Conservation (phyloP, 2,888 invertebrate species). For the Hyppa rectilinea region DNA sequence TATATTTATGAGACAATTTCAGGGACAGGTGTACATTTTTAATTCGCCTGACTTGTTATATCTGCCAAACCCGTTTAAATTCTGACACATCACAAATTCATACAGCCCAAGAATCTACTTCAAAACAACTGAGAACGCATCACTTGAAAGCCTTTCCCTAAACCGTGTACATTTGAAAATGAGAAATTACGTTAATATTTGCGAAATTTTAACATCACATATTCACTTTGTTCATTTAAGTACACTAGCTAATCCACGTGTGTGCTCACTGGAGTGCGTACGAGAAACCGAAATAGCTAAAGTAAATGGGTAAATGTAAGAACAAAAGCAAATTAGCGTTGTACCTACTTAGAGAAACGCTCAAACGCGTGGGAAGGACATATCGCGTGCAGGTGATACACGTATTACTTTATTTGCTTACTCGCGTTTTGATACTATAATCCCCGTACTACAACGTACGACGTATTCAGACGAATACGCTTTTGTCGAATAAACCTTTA, state of each 20-base stretch:
- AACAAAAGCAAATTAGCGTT: slow-evolving; percentile 87
- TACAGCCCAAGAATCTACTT: slow-evolving; percentile 44
- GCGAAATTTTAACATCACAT: slow-evolving; percentile 68
- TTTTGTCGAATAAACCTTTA: slow-evolving; percentile 81
- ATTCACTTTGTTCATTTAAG: slow-evolving; percentile 67
- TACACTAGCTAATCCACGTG: slow-evolving; percentile 70
- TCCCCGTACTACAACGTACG: slow-evolving; percentile 75
- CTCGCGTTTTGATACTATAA: slow-evolving; percentile 68
- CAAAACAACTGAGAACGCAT: slow-evolving; percentile 48
- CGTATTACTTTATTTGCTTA: slow-evolving; percentile 81
- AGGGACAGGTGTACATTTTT: not conserved
- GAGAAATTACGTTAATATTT: slow-evolving; percentile 63
- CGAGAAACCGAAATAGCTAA: slow-evolving; percentile 78
- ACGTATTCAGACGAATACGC: slow-evolving; percentile 73
- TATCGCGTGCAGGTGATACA: slow-evolving; percentile 79
- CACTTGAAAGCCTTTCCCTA: slow-evolving; percentile 46
- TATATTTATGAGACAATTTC: not conserved
- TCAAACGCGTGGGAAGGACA: slow-evolving; percentile 81
- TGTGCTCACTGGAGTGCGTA: slow-evolving; percentile 77
- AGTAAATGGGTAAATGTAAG: slow-evolving; percentile 75
- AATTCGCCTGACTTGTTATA: slow-evolving; percentile 16
- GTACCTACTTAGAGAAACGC: slow-evolving; percentile 60
- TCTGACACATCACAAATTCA: slow-evolving; percentile 47
- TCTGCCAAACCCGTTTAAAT: slow-evolving; percentile 31
- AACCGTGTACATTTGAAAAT: slow-evolving; percentile 58